phyloP scores from a whole-genome alignment of 2,888 invertebrate genomes.

The Agrochola lota region DNA sequence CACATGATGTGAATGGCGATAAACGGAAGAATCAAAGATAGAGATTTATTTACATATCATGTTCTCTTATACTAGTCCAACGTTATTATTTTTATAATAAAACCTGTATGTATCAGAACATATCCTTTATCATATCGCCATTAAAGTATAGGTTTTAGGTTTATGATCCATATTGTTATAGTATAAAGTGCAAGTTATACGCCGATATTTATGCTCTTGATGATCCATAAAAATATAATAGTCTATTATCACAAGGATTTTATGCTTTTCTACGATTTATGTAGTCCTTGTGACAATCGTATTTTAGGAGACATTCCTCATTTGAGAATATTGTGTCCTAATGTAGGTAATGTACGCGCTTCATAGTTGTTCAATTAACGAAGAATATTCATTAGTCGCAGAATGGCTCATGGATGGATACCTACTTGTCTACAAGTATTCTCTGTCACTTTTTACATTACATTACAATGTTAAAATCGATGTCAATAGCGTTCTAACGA shows the following conservation, averaged over 20 bases:
- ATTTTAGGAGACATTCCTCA: constrained; percentile 41
- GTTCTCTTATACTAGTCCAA: constrained; percentile 58
- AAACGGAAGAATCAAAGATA: constrained; percentile 65
- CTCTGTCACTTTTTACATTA: constrained; percentile 18
- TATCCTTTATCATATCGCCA: constrained; percentile 83
- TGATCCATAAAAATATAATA: constrained; percentile 73
- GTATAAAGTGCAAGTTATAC: constrained; percentile 69
- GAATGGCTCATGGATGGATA: constrained; percentile 2
- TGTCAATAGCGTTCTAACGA: constrained; percentile 46
- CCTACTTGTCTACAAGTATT: constrained; percentile 10
- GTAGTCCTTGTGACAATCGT: constrained; percentile 66
- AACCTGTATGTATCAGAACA: constrained; percentile 67
- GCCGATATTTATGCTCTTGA: constrained; percentile 71
- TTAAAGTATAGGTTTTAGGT: constrained; percentile 75
- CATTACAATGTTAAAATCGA: constrained; percentile 32
- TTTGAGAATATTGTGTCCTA: constrained; percentile 35
- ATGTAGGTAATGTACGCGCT: constrained; percentile 37
- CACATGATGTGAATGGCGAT: constrained; percentile 63
- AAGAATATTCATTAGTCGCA: constrained; percentile 34
- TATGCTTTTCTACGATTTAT: constrained; percentile 61
- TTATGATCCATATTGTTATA: constrained; percentile 73
- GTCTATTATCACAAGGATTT: constrained; percentile 62
- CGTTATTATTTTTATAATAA: constrained; percentile 54
- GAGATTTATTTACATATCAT: constrained; percentile 75
- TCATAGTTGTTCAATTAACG: constrained; percentile 32